Conservation (phyloP, 2,797 vertebrate genomes). For the Spinus pinus region DNA sequence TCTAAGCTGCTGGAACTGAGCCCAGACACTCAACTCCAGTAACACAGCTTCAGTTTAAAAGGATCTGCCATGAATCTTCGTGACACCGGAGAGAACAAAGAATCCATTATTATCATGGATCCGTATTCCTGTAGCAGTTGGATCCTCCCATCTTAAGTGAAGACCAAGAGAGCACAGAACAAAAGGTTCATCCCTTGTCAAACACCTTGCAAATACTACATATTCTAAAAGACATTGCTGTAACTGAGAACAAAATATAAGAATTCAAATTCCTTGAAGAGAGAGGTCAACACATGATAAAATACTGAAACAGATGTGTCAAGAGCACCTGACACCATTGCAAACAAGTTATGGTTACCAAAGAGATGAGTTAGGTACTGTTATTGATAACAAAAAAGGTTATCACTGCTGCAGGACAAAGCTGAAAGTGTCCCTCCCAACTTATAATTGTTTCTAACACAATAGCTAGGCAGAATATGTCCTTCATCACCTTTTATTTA, state of each 20-base stretch:
- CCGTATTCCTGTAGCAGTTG: background rate
- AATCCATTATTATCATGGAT: background rate
- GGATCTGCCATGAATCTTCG: background rate
- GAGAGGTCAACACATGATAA: background rate
- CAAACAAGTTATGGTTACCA: background rate
- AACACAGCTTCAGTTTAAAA: background rate
- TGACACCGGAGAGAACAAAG: background rate
- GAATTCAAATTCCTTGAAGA: background rate
- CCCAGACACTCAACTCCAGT: background rate
- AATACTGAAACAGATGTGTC: background rate
- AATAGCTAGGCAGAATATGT: background rate
- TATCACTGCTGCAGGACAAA: background rate
- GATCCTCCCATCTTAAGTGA: background rate
- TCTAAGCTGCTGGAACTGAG: slow-evolving; percentile 42
- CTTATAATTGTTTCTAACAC: background rate
- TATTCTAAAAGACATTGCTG: background rate
- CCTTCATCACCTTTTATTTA: background rate
- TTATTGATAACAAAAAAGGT: background rate
- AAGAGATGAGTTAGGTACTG: background rate
- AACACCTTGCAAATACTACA: background rate
- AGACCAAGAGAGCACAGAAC: background rate
- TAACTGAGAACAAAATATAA: background rate
- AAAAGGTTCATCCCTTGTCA: background rate
- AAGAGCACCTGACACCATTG: background rate
- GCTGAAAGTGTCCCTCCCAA: background rate